phyloP scores from a whole-genome alignment of 1,140 invertebrate genomes.

The Myzus persicae region DNA sequence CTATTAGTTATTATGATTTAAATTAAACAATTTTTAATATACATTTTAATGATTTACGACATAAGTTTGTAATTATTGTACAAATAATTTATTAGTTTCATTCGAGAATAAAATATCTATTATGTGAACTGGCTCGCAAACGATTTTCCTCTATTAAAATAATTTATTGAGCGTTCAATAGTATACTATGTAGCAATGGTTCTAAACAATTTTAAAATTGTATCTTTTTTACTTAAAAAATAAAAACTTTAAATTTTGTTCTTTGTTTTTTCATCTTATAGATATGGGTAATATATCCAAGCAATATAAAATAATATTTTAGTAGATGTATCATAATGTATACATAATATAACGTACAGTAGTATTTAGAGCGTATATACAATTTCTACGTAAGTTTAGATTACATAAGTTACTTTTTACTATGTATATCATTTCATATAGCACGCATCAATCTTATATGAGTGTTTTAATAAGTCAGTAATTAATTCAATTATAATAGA shows the following conservation, averaged over 20 bases:
- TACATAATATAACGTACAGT: no score
- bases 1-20: background rate
- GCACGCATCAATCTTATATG: background rate
- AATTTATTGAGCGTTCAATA: background rate
- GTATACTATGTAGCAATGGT: background rate
- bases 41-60: background rate
- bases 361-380: background rate
- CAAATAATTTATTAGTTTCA: background rate
- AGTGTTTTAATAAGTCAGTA: background rate
- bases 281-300: background rate
- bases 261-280: background rate
- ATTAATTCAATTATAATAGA: background rate
- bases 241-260: background rate
- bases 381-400: background rate
- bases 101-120: background rate
- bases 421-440: background rate
- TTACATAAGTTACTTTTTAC: background rate
- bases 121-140: background rate
- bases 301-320: background rate
- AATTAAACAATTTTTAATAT: background rate
- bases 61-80: background rate
- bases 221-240: background rate
- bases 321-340: background rate
- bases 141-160: background rate
- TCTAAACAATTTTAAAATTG: background rate